A percentile compares a stretch with the other conserved stretches of the same genome.
Conservation (phyloP, 2,888 invertebrate genomes). For the Agonum fuliginosum region DNA sequence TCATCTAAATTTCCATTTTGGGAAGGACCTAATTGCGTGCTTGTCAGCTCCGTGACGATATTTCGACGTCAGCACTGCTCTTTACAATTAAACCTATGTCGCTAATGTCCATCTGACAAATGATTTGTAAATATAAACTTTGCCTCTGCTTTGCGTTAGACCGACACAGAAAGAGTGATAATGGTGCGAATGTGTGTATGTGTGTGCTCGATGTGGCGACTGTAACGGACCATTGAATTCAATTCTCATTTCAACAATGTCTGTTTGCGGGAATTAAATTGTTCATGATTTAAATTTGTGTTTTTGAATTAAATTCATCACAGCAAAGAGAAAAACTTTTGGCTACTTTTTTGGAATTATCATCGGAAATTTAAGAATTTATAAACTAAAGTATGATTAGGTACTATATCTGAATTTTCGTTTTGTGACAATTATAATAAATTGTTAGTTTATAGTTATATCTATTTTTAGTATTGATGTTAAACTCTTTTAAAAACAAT, state of each 20-base stretch:
- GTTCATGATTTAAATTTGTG: conserved; percentile 16
- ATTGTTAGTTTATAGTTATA: no score
- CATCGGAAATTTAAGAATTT: conserved; percentile 7
- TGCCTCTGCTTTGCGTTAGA: not conserved
- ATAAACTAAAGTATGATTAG: not conserved
- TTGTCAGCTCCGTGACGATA: conserved; percentile 8
- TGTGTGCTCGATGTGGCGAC: not conserved
- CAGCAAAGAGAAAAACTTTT: not conserved
- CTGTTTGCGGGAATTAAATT: conserved; percentile 21
- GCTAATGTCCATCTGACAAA: conserved; percentile 44
- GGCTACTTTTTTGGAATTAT: not conserved
- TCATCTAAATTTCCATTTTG: not conserved
- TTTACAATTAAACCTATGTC: conserved; percentile 48
- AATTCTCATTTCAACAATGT: conserved; percentile 33
- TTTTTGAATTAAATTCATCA: conserved; percentile 6
- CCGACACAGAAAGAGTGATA: conserved; percentile 17
- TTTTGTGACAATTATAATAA: not conserved
- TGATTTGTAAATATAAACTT: conserved; percentile 57
- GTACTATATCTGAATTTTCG: not conserved
- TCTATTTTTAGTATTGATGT: no score
- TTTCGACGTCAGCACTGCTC: conserved; percentile 54
- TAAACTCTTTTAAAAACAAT: no score
- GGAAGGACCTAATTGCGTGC: not conserved
- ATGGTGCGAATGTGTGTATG: not conserved
- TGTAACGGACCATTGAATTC: conserved; percentile 32